Evolutionary conservation across 2,888 invertebrate genomes (phyloP), one percentile per base, ranked within the genome.

Genomic region (Sylvicola fuscatus): DNA sequence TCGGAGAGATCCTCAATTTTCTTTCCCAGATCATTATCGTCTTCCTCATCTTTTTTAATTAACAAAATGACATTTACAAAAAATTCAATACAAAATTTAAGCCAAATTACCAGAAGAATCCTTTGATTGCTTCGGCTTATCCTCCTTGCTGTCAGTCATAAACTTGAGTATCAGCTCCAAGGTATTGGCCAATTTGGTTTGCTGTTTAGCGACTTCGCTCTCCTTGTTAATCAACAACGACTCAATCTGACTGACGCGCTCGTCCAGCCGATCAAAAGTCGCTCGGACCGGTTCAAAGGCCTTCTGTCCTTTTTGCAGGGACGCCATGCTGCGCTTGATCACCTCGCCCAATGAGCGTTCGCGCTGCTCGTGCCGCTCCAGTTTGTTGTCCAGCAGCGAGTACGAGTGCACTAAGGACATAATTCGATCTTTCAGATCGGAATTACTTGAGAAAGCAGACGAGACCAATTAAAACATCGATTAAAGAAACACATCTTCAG

Each of bases 351-450:
- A 58, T 1, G 72, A 72, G 42, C 80, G 68, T 53, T 86, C 84
- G 10, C 87, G 63, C 46, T 69, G 72, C 53, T 87, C 86, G 54
- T 87, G 86, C 12, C 86, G 62, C 49, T 86, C 84, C 41, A 87
- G 54, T 58, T 84, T 86, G 49, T 80, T 81, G 42, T 81, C 82
- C 35, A 79, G 70, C 28, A 72, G 67, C 32, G 81, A 68, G 53
- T 83, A 75, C 53, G 82, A 78, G 49, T 80, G 78, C 8, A 82
- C 76, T 38, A 86, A 60, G 14, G 82, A 80, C 41, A 84, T 54
- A 52, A 87, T 72, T 1, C 81, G 82, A 47, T 80, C 77, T 41
- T 79, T 69, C 2, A 37, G 10, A 21, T 21, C 21, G 8, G 21
- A 21, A 8, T 6, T 21, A 21, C 21, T 21, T 6, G 8, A 43